phyloP scores from a whole-genome alignment of 2,113 vertebrate genomes.

The Hippocampus barbouri region DNA sequence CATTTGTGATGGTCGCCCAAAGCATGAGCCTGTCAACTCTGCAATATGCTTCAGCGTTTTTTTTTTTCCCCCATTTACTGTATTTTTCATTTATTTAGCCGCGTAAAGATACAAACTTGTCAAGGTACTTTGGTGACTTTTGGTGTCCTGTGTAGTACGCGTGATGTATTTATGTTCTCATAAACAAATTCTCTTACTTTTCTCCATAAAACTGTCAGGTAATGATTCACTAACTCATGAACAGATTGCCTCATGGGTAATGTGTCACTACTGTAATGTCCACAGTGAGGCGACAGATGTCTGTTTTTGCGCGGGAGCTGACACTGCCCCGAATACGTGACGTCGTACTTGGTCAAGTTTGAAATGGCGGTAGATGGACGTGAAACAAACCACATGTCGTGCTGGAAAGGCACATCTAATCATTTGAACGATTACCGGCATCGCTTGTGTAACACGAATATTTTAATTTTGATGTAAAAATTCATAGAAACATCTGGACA shows the following conservation, averaged over 20 bases:
- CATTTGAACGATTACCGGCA: not conserved
- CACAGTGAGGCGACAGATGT: slow-evolving; percentile 20
- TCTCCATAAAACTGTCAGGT: not conserved
- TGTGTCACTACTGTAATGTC: slow-evolving; percentile 10
- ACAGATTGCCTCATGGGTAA: not conserved
- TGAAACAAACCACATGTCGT: not conserved
- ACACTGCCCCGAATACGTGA: not conserved
- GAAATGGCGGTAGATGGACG: too few species aligned
- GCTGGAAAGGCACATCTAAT: not conserved
- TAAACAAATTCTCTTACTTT: too few species aligned
- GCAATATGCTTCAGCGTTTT: not conserved
- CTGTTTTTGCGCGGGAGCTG: not conserved
- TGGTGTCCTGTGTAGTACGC: not conserved
- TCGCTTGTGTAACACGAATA: not conserved
- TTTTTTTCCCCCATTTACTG: not conserved
- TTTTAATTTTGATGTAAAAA: not conserved
- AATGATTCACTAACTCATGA: not conserved
- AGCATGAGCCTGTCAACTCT: not conserved
- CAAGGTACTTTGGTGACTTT: not conserved
- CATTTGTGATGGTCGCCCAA: not conserved
- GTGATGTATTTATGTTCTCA: not conserved
- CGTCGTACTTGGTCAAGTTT: not conserved
- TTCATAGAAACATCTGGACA: not conserved
- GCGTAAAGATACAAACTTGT: not conserved
- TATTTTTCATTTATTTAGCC: too few species aligned